Evolutionary conservation across 2,888 invertebrate genomes (phyloP), one percentile per base, ranked within the genome.

Genomic region (Drosophila helvetica): DNA sequence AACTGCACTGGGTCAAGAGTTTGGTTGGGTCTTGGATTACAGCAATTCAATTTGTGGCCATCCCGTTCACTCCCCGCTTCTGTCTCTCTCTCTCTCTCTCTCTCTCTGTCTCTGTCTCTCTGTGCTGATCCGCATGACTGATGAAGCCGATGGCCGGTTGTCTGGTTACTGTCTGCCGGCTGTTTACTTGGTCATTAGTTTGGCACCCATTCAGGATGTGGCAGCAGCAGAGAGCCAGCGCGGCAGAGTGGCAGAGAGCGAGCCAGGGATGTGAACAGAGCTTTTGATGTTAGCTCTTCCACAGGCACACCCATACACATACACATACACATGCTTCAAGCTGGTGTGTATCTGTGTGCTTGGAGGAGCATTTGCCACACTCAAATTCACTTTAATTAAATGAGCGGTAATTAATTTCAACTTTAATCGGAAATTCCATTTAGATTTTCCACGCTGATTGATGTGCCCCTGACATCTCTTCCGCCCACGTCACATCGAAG

Each of bases 391-490:
- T 89, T 91, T 91, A 91, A 91, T 91, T 91, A 91, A 91, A 91
- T 90, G 91, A 89, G 89, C 69, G 83, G 84, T 88, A 91, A 91
- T 91, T 91, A 91, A 91, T 91, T 91, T 91, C 81, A 90, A 91
- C 83, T 91, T 91, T 91, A 91, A 90, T 91, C 90, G 88, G 90
- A 90, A 91, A 90, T 90, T 90, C 90, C 90, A 89, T 90, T 90
- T 90, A 90, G 89, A 90, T 89, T 90, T 63, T 86, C 66, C 79
- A 68, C 72, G 70, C 85, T 90, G 90, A 90, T 87, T 89, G 90
- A 90, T 90, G 86, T 81, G 80, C 61, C 75, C 84, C 84, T 82
- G 90, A 90, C 90, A 85, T 86, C 83, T 86, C 83, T 72, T 75
- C 54, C 80, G 79, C 77, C 74, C 73, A 72, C 77, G 80, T 75